Percentiles rank a stretch among this genome's conserved stretches.
Evolutionary conservation across 2,113 vertebrate genomes (phyloP).

Genomic region (Notechis scutatus): DNA sequence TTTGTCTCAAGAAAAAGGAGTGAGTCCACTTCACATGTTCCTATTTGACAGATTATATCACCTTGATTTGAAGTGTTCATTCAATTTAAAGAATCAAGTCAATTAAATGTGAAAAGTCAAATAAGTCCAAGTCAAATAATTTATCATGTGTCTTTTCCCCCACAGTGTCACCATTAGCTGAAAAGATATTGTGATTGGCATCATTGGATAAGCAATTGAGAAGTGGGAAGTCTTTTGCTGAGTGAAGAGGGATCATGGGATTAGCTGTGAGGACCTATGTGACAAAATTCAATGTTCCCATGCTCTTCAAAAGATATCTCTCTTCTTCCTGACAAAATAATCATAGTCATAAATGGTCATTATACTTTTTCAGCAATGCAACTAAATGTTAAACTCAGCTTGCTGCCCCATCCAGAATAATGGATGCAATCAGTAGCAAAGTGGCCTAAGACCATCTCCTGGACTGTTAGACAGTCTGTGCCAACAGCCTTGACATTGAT

Average conservation of each 20-base stretch:
- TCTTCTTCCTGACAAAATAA: neutral
- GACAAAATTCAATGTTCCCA: neutral
- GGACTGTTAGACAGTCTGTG: neutral
- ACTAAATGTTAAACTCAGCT: neutral
- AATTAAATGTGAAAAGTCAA: neutral
- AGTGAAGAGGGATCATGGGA: neutral
- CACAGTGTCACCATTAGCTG: neutral
- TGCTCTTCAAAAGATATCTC: neutral
- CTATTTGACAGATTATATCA: neutral
- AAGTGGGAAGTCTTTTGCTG: slow-evolving; percentile 4
- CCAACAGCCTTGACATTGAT: neutral
- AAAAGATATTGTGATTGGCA: neutral
- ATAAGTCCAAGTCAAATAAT: neutral
- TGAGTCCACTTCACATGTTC: neutral
- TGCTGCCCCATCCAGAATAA: neutral
- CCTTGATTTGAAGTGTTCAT: neutral
- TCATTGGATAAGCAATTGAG: neutral
- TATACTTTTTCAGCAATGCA: neutral
- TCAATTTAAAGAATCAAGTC: neutral
- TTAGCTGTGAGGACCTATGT: neutral
- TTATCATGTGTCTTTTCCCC: neutral
- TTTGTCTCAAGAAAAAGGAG: neutral
- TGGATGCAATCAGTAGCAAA: neutral
- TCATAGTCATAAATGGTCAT: neutral
- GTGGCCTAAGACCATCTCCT: neutral